phyloP scores from a whole-genome alignment of 2,797 vertebrate genomes.

The Rhincodon typus region DNA sequence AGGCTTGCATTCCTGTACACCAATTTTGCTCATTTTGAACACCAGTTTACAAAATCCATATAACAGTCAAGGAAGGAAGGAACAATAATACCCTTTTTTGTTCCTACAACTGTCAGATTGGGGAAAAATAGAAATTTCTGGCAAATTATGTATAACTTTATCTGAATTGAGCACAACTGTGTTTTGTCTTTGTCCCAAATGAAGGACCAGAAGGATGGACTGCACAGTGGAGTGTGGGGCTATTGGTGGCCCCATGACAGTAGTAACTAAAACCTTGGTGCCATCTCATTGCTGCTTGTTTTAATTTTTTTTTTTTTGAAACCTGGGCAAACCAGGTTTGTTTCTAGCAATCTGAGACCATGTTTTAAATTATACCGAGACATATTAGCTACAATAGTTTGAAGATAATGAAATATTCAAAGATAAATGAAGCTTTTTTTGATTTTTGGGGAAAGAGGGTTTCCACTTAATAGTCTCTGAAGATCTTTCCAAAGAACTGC shows the following conservation, averaged over 20 bases:
- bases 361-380: background rate
- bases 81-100: background rate
- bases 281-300: background rate
- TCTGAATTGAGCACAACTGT: background rate
- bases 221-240: background rate
- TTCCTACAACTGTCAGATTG: background rate
- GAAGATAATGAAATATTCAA: background rate
- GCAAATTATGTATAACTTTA: background rate
- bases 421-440: constrained; percentile 1
- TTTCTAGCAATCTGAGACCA: background rate
- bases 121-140: background rate
- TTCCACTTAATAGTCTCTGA: background rate
- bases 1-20: background rate
- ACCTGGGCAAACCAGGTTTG: background rate
- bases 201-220: background rate
- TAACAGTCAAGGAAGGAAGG: background rate
- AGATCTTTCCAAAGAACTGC: background rate
- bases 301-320: background rate
- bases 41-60: background rate
- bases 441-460: background rate
- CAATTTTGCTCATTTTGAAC: background rate
- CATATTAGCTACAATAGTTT: background rate
- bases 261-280: background rate
- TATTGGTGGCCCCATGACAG: background rate
- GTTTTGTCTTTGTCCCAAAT: background rate